phyloP scores from a whole-genome alignment of 1,140 invertebrate genomes.

The Lanistes nyassanus region DNA sequence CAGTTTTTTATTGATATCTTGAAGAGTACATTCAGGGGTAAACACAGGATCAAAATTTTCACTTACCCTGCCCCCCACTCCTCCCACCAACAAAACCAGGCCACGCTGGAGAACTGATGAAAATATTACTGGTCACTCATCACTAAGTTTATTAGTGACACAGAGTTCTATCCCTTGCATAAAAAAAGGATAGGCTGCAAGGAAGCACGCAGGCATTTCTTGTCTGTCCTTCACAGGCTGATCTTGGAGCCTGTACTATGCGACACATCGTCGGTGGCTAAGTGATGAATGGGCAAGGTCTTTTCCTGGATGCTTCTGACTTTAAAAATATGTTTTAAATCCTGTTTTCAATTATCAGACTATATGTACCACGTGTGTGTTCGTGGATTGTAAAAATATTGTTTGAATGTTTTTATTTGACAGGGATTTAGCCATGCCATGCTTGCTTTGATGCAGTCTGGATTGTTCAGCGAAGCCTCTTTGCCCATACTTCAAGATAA shows the following conservation, averaged over 20 bases:
- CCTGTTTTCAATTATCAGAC: too few relatives aligned
- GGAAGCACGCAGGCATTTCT: too few relatives aligned
- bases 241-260: neutral
- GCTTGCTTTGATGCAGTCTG: neutral
- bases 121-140: too few relatives aligned
- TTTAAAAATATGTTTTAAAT: neutral
- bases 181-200: too few relatives aligned
- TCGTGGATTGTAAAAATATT: neutral
- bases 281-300: neutral
- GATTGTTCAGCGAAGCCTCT: neutral
- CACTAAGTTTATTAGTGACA: too few relatives aligned
- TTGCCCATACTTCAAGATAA: neutral
- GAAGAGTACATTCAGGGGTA: too few relatives aligned
- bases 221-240: neutral
- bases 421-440: slow-evolving; percentile 9
- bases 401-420: neutral
- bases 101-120: too few relatives aligned
- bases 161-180: too few relatives aligned
- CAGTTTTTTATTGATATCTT: too few relatives aligned
- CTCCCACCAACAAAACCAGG: too few relatives aligned
- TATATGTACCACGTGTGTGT: neutral
- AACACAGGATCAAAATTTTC: too few relatives aligned
- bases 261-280: neutral
- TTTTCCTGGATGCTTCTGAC: neutral
- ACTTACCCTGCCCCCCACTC: too few relatives aligned